Evolutionary conservation across 2,888 invertebrate genomes (phyloP).

Genomic region (Nebria salina): DNA sequence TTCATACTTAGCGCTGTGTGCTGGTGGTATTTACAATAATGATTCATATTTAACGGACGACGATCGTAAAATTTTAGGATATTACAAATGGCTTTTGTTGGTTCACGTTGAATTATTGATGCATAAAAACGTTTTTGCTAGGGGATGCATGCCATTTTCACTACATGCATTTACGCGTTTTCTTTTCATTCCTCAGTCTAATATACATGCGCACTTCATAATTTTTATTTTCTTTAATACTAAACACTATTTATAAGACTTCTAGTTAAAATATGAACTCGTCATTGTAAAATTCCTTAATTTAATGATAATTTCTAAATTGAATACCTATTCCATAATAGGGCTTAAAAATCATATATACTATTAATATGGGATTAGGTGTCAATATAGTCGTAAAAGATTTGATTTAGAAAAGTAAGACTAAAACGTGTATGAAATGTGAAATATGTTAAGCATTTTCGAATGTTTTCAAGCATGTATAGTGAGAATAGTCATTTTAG

Average conservation of each 20-base stretch:
- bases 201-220: background rate
- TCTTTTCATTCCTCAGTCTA: background rate
- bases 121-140: slow-evolving; percentile 38
- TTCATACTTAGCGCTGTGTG: slow-evolving; percentile 30
- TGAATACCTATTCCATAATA: too few species aligned
- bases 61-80: slow-evolving; percentile 46
- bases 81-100: slow-evolving; percentile 44
- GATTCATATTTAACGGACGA: slow-evolving; percentile 46
- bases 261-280: too few species aligned
- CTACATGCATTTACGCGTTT: background rate
- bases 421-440: background rate
- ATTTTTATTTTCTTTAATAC: too few species aligned
- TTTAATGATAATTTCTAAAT: too few species aligned
- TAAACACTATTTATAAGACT: too few species aligned
- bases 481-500: background rate
- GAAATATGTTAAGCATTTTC: background rate
- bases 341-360: too few species aligned
- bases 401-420: background rate
- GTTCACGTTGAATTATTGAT: slow-evolving; percentile 42
- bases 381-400: background rate
- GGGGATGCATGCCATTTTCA: background rate
- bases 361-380: too few species aligned
- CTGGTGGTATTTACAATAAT: slow-evolving; percentile 44
- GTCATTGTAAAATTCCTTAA: too few species aligned
- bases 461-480: too few species aligned